A percentile compares a stretch with the other conserved stretches of the same genome.
These are phyloP conservation scores for Melipona quadrifasciata DNA, from an alignment of 1,140 invertebrate genomes.

Conservation along the genomic window DNA sequence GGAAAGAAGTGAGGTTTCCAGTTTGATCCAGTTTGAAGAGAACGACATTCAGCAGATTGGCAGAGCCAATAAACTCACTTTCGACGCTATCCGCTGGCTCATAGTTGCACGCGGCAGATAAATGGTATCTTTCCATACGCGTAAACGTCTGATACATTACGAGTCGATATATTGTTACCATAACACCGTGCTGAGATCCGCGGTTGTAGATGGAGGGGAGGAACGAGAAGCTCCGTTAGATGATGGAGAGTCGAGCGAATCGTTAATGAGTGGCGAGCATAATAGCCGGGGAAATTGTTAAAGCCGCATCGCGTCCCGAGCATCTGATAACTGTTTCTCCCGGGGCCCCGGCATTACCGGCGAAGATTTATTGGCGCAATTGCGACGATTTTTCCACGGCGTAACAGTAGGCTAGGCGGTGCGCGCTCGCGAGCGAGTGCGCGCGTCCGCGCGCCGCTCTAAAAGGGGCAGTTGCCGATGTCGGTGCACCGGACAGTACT, in stretches of 20 bases:
- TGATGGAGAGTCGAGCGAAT: conserved; percentile 55
- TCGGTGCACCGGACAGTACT: neutral
- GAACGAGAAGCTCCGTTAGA: conserved; percentile 25
- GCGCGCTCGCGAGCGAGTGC: neutral
- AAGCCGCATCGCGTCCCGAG: conserved; percentile 59
- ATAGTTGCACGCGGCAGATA: neutral
- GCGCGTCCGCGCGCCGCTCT: neutral
- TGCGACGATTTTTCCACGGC: conserved; percentile 28
- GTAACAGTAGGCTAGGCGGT: conserved; percentile 30
- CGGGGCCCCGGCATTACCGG: conserved; percentile 51
- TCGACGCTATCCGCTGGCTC: neutral
- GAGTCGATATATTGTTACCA: conserved; percentile 14
- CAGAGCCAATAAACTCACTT: neutral
- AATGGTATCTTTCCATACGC: conserved; percentile 6
- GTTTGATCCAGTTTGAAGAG: neutral
- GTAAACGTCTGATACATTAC: conserved; percentile 15
- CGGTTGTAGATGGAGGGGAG: neutral
- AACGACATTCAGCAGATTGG: neutral
- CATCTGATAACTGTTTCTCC: conserved; percentile 64
- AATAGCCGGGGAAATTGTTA: conserved; percentile 65
- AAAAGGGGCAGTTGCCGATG: neutral
- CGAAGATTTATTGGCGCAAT: conserved; percentile 62
- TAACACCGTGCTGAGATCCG: conserved; percentile 40
- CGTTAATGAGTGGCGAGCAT: conserved; percentile 59
- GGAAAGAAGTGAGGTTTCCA: too few relatives aligned